These are phyloP conservation scores for Cheilosia impressa DNA, from an alignment of 2,888 invertebrate species.

Conservation along the genomic window DNA sequence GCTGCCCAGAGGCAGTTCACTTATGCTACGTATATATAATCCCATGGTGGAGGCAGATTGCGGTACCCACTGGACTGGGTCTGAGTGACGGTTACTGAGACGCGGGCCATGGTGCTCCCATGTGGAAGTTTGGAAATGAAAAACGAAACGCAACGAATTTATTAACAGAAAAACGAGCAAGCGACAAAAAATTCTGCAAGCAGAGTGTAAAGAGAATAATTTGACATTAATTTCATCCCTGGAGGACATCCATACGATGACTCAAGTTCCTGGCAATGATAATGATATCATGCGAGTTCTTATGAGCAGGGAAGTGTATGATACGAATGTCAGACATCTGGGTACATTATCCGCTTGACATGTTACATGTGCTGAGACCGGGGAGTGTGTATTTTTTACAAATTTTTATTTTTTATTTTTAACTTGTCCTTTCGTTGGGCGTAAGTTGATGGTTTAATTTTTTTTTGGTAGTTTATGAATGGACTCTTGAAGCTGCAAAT, in stretches of 20 bases:
- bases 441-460: background rate
- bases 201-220: conserved; percentile 64
- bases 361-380: background rate
- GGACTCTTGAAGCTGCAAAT: background rate
- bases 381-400: background rate
- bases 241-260: conserved; percentile 43
- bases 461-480: background rate
- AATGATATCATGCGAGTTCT: conserved; percentile 58
- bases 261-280: conserved; percentile 49
- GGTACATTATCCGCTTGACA: background rate
- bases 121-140: conserved; percentile 56
- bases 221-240: conserved; percentile 73
- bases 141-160: conserved; percentile 57
- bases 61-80: background rate
- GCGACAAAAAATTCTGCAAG: conserved; percentile 25
- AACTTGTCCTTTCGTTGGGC: background rate
- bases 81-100: background rate
- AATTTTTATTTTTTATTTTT: background rate
- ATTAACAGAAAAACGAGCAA: conserved; percentile 34
- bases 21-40: conserved; percentile 15
- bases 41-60: background rate
- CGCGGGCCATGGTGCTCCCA: conserved; percentile 23
- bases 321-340: conserved; percentile 33
- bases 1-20: conserved; percentile 63
- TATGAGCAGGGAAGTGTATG: conserved; percentile 13